Evolutionary conservation across 2,797 vertebrate species (phyloP).

Genomic region (Labeo calbasu): DNA sequence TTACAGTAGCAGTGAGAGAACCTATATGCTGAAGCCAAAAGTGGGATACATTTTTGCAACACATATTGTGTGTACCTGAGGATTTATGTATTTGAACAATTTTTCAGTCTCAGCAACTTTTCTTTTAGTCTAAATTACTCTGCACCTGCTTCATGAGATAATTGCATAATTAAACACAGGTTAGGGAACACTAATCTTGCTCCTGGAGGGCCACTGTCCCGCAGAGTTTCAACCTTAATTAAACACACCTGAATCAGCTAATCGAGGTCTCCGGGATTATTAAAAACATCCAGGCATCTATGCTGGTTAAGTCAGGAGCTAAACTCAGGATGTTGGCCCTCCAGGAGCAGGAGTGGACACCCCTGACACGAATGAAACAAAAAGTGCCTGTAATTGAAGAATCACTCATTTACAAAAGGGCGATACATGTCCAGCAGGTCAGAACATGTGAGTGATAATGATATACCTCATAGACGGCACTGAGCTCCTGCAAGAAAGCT

Average conservation of each 20-base stretch:
- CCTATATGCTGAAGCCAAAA: too few relatives aligned
- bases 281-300: not conserved
- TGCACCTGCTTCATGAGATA: too few relatives aligned
- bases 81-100: too few relatives aligned
- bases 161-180: too few relatives aligned
- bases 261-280: not conserved
- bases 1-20: too few relatives aligned
- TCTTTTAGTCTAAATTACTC: too few relatives aligned
- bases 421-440: not conserved
- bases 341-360: not conserved
- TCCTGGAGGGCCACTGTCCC: not conserved
- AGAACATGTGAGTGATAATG: not conserved
- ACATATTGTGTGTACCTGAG: too few relatives aligned
- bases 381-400: not conserved
- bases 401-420: not conserved
- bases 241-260: not conserved
- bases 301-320: not conserved
- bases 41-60: too few relatives aligned
- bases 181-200: too few relatives aligned
- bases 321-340: not conserved
- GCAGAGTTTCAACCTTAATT: not conserved
- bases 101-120: too few relatives aligned
- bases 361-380: not conserved
- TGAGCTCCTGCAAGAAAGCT: constrained; percentile 96
- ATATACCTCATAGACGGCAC: constrained; percentile 94